These are phyloP conservation scores for Apodemia duryi DNA, from an alignment of 2,888 invertebrate species.

Conservation along the genomic window DNA sequence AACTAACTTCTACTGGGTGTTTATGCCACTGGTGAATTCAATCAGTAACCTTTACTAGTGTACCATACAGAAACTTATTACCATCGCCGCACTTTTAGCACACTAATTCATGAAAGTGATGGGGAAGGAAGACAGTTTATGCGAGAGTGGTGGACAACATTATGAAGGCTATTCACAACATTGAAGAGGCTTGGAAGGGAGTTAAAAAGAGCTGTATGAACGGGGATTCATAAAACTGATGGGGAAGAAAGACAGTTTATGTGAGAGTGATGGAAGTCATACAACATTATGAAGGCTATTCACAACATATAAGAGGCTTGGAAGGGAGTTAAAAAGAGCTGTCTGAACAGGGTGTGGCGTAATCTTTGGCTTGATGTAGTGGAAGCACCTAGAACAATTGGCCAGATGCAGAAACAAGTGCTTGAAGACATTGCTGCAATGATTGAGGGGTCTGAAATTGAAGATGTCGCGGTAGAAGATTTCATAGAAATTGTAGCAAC, in stretches of 20 bases:
- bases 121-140: slow-evolving; percentile 29
- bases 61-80: slow-evolving; percentile 26
- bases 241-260: slow-evolving; percentile 29
- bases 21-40: slow-evolving; percentile 34
- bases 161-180: slow-evolving; percentile 30
- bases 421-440: slow-evolving; percentile 26
- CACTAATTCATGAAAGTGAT: slow-evolving; percentile 28
- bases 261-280: slow-evolving; percentile 30
- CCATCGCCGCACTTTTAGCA: slow-evolving; percentile 26
- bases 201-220: slow-evolving; percentile 24
- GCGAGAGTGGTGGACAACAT: slow-evolving; percentile 31
- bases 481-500: slow-evolving; percentile 29
- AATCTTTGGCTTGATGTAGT: slow-evolving; percentile 26
- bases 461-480: slow-evolving; percentile 23
- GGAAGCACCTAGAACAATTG: slow-evolving; percentile 21
- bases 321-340: slow-evolving; percentile 24
- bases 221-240: slow-evolving; percentile 23
- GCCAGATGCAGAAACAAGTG: no score
- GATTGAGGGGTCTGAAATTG: slow-evolving; percentile 30
- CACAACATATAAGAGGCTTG: slow-evolving; percentile 27
- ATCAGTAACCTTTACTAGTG: slow-evolving; percentile 15
- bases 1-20: slow-evolving; percentile 38
- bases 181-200: slow-evolving; percentile 25
- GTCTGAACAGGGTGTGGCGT: slow-evolving; percentile 25
- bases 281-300: slow-evolving; percentile 31